Evolutionary conservation across 2,888 invertebrate genomes (phyloP).

Genomic region (Ectemnius continuus): DNA sequence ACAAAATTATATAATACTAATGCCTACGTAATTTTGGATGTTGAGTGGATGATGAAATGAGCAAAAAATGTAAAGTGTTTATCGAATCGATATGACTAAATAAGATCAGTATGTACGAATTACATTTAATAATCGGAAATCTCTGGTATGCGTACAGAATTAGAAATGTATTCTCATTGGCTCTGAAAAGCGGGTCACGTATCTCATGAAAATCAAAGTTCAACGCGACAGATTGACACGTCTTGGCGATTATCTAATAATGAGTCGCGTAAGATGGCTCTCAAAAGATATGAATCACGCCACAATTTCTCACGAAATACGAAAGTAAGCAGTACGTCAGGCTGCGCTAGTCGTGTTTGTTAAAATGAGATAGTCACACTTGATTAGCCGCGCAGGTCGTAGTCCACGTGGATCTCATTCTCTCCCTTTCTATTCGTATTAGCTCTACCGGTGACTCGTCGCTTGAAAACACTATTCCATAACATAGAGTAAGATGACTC

Average conservation of each 20-base stretch:
- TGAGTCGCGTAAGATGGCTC: neutral
- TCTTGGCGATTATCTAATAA: slow-evolving; percentile 10
- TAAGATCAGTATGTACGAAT: too few relatives aligned
- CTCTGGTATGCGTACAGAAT: neutral
- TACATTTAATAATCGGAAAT: too few relatives aligned
- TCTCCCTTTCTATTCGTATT: neutral
- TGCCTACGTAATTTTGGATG: too few relatives aligned
- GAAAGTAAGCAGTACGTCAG: neutral
- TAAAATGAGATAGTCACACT: neutral
- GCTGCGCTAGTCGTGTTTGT: neutral
- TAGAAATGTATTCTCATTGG: neutral
- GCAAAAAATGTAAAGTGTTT: too few relatives aligned
- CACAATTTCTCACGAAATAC: neutral
- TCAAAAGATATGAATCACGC: slow-evolving; percentile 11
- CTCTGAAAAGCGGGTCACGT: neutral
- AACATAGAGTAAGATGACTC: slow-evolving; percentile 18
- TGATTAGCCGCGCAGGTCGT: slow-evolving; percentile 8
- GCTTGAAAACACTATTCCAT: slow-evolving; percentile 3
- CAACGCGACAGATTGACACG: neutral
- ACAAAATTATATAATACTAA: too few relatives aligned
- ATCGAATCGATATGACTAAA: too few relatives aligned
- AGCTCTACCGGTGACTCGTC: neutral
- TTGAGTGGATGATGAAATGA: too few relatives aligned
- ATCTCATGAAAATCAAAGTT: neutral
- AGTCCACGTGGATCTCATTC: slow-evolving; percentile 10